Percentiles rank a stretch among this genome's conserved stretches.
phyloP scores from a whole-genome alignment of 2,113 vertebrate species.

The Passer domesticus region DNA sequence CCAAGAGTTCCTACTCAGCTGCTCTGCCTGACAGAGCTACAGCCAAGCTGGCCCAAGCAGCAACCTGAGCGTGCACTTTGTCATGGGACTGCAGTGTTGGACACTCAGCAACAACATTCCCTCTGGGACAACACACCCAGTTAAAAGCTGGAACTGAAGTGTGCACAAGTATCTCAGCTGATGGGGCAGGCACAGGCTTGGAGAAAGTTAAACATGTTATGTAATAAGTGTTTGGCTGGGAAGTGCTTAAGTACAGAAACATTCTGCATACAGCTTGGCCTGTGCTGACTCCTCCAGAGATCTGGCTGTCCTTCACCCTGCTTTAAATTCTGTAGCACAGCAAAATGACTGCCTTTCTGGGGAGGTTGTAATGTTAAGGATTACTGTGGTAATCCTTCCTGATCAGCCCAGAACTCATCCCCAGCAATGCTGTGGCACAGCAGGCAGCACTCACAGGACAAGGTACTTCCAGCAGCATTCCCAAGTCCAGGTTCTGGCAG shows the following conservation, averaged over 20 bases:
- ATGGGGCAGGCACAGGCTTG: background rate
- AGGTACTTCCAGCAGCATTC: background rate
- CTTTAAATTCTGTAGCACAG: background rate
- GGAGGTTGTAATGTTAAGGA: background rate
- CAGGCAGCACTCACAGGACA: background rate
- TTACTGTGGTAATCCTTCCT: background rate
- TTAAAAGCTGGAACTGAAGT: background rate
- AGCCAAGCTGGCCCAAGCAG: rapidly evolving
- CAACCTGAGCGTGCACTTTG: no score
- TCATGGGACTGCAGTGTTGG: rapidly evolving
- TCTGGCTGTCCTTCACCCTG: background rate
- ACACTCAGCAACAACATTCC: rapidly evolving
- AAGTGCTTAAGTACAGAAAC: background rate
- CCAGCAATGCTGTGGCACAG: background rate
- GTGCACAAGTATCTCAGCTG: background rate
- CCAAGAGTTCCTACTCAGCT: background rate
- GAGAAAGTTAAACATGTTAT: rapidly evolving
- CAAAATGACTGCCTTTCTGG: background rate
- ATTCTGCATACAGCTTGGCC: background rate
- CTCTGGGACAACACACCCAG: background rate
- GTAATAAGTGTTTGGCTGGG: background rate
- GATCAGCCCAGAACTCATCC: rapidly evolving
- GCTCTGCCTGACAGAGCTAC: rapidly evolving
- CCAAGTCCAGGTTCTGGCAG: no score
- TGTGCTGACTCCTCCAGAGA: no score